Percentiles rank a stretch among this genome's conserved stretches.
Conservation (phyloP, 2,113 vertebrate genomes). For the Uria lomvia region DNA sequence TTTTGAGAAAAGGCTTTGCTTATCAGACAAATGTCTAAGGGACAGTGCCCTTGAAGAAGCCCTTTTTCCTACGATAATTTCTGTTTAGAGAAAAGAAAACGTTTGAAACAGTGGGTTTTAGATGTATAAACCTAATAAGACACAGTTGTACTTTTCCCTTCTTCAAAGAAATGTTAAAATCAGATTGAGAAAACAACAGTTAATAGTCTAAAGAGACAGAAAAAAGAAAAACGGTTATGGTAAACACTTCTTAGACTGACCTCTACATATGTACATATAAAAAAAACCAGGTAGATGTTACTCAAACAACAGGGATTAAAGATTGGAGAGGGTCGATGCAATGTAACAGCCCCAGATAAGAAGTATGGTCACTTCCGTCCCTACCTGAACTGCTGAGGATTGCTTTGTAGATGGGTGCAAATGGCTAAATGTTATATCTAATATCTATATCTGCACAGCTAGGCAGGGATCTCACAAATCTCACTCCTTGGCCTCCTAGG, state of each 20-base stretch:
- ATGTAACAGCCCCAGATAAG: background rate
- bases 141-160: background rate
- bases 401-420: background rate
- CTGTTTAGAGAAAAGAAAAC: background rate
- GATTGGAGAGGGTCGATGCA: background rate
- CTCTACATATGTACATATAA: background rate
- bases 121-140: background rate
- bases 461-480: background rate
- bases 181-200: background rate
- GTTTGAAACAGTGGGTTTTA: background rate
- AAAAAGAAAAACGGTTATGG: background rate
- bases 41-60: background rate
- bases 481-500: background rate
- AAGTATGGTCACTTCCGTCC: fast-evolving
- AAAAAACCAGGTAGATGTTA: background rate
- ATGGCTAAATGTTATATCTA: background rate
- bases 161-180: background rate
- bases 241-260: background rate
- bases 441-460: background rate
- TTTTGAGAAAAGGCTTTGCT: background rate
- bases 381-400: background rate
- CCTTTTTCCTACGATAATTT: background rate
- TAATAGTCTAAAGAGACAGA: background rate
- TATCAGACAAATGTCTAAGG: background rate
- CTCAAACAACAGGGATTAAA: background rate